A percentile compares a stretch with the other conserved stretches of the same genome.
phyloP scores from a whole-genome alignment of 2,888 invertebrate species.

The Tetranychus truncatus region DNA sequence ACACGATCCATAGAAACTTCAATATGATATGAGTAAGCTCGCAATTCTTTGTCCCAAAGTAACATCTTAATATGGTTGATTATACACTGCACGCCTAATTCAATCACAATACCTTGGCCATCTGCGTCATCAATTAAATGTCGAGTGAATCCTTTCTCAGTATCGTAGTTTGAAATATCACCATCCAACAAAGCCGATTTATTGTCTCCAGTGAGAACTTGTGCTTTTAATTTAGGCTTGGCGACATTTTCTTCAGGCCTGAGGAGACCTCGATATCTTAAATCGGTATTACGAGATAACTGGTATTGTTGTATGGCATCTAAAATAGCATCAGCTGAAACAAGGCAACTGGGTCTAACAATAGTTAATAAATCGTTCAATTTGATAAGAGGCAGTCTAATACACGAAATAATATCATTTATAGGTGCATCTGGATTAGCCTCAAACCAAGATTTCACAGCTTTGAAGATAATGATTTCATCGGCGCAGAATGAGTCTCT shows the following conservation, averaged over 20 bases:
- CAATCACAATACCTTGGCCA: constrained; percentile 58
- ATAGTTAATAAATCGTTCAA: constrained; percentile 67
- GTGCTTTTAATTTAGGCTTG: constrained; percentile 54
- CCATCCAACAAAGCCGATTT: constrained; percentile 59
- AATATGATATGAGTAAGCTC: constrained; percentile 62
- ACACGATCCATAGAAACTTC: constrained; percentile 77
- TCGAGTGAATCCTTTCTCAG: constrained; percentile 76
- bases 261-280: constrained; percentile 56
- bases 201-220: constrained; percentile 45
- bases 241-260: constrained; percentile 85
- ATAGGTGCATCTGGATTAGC: constrained; percentile 48
- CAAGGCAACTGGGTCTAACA: constrained; percentile 63
- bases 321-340: constrained; percentile 64
- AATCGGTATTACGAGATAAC: constrained; percentile 52
- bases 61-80: constrained; percentile 80
- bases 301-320: constrained; percentile 65
- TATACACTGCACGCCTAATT: constrained; percentile 59
- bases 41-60: constrained; percentile 80
- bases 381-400: constrained; percentile 67
- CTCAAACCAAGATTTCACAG: constrained; percentile 67
- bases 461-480: constrained; percentile 83
- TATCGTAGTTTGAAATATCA: constrained; percentile 64
- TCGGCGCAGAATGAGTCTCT: constrained; percentile 89
- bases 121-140: constrained; percentile 58
- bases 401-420: constrained; percentile 31